phyloP scores from a whole-genome alignment of 2,888 invertebrate genomes.

The Falcaria lacertinaria region DNA sequence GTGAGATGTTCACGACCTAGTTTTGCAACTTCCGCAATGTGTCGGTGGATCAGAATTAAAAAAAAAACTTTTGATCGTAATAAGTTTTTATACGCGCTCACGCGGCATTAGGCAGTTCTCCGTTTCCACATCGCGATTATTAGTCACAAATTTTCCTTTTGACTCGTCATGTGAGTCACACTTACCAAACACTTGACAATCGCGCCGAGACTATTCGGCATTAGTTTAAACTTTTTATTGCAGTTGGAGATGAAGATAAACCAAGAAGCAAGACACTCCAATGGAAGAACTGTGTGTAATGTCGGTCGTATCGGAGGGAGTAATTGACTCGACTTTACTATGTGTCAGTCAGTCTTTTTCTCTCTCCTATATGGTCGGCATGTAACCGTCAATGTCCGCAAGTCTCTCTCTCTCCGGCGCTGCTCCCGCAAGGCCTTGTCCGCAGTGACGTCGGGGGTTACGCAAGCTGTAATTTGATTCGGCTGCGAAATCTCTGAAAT shows the following conservation, averaged over 20 bases:
- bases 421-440: conserved; percentile 38
- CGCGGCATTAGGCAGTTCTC: conserved; percentile 26
- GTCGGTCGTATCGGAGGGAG: conserved; percentile 82
- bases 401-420: conserved; percentile 13
- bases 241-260: conserved; percentile 35
- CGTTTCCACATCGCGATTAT: conserved; percentile 22
- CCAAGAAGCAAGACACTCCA: conserved; percentile 27
- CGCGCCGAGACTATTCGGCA: conserved; percentile 18
- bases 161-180: conserved; percentile 48
- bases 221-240: conserved; percentile 31
- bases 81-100: conserved; percentile 20
- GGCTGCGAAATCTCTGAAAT: conserved; percentile 75
- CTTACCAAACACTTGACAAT: conserved; percentile 14
- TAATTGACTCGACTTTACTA: conserved; percentile 82
- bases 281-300: conserved; percentile 36
- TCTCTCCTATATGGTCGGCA: conserved; percentile 86
- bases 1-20: conserved; percentile 54
- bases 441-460: conserved; percentile 76
- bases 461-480: conserved; percentile 68
- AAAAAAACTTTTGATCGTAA: conserved; percentile 31
- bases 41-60: conserved; percentile 47
- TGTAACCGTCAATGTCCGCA: conserved; percentile 43
- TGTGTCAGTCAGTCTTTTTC: conserved; percentile 86
- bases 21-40: conserved; percentile 71
- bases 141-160: conserved; percentile 40